Conservation (phyloP, 2,113 vertebrate species). For the Dinomys branickii region DNA sequence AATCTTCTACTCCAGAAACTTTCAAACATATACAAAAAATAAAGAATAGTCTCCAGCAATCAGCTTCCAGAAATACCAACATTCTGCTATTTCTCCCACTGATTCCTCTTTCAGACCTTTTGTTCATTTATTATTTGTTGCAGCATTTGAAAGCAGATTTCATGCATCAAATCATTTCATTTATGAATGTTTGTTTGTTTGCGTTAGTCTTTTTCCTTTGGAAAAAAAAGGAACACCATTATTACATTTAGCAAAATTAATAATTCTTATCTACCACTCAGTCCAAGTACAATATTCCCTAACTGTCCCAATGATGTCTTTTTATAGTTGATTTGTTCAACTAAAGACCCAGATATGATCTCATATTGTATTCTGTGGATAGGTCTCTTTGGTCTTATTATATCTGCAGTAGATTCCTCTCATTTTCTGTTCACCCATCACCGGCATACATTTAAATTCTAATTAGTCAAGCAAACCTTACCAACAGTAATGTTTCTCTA, state of each 20-base stretch:
- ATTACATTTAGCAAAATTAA: not conserved
- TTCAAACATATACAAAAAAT: constrained; percentile 39
- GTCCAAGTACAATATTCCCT: constrained; percentile 1
- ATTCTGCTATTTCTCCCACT: not conserved
- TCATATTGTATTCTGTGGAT: not conserved
- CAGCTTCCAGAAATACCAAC: not conserved
- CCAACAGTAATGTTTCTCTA: not conserved
- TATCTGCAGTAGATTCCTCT: not conserved
- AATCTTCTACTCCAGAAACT: constrained; percentile 10
- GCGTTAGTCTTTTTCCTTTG: not conserved
- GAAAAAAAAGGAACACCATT: constrained; percentile 16
- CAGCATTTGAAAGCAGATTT: constrained; percentile 29
- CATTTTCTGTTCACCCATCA: not conserved
- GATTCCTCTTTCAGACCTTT: not conserved
- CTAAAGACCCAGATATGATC: not conserved
- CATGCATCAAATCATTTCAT: not conserved
- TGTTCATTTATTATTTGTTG: not conserved
- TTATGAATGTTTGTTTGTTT: constrained; percentile 27
- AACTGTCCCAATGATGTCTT: constrained; percentile 35
- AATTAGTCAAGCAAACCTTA: not conserved
- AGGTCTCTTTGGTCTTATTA: not conserved
- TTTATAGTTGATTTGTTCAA: constrained; percentile 10
- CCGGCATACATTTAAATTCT: constrained; percentile 7
- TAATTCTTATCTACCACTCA: constrained; percentile 28
- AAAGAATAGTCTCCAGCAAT: not conserved